phyloP scores from a whole-genome alignment of 37 sponge, comb jelly and placozoan species.

The Axinella damicornis region DNA sequence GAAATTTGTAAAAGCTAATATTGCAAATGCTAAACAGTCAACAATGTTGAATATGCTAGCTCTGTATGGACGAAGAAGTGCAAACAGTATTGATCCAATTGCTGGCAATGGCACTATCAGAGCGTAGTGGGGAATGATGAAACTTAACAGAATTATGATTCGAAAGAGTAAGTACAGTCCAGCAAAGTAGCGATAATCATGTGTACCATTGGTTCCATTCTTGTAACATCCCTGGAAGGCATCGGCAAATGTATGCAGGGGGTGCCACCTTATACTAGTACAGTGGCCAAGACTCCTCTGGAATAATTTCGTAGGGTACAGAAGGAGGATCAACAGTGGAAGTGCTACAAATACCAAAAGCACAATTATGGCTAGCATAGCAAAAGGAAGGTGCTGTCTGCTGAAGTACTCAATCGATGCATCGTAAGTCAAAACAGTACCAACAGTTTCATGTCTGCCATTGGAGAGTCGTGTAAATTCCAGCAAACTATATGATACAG shows the following conservation, averaged over 20 bases:
- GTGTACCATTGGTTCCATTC: slow-evolving; percentile 46
- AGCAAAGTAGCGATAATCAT: slow-evolving; percentile 43
- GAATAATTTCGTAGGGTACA: slow-evolving; percentile 29
- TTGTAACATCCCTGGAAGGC: slow-evolving; percentile 47
- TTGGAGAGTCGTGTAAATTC: too few relatives aligned
- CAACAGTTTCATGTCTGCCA: too few relatives aligned
- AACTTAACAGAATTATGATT: background rate
- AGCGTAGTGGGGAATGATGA: too few relatives aligned
- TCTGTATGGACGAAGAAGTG: too few relatives aligned
- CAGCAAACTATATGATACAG: too few relatives aligned
- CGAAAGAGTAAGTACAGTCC: slow-evolving; percentile 20
- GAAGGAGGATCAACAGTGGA: slow-evolving; percentile 15
- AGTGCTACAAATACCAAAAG: background rate
- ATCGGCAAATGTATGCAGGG: slow-evolving; percentile 25
- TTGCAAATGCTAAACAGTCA: too few relatives aligned
- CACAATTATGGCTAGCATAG: slow-evolving; percentile 2
- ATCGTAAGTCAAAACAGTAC: too few relatives aligned
- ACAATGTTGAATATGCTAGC: too few relatives aligned
- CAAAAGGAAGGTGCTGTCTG: slow-evolving; percentile 13
- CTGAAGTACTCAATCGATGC: slow-evolving; percentile 7
- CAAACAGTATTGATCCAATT: too few relatives aligned
- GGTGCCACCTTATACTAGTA: slow-evolving; percentile 25
- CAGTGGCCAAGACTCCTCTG: slow-evolving; percentile 7
- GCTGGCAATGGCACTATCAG: too few relatives aligned
- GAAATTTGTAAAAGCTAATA: too few relatives aligned